phyloP scores from a whole-genome alignment of 2,888 invertebrate species.

The Phyllotreta cruciferae region DNA sequence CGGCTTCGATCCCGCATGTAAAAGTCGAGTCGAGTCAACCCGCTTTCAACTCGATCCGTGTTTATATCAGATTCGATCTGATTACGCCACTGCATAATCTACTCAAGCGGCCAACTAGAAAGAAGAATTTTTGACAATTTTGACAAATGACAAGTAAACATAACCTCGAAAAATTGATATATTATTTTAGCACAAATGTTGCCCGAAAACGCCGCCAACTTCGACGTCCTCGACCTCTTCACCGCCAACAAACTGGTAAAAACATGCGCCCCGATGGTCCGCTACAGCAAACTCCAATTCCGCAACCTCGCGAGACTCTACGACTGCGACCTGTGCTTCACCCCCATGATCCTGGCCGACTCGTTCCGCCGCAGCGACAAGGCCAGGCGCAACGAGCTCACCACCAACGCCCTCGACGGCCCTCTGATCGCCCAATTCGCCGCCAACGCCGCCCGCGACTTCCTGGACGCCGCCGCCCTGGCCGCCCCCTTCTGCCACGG shows the following conservation, averaged over 20 bases:
- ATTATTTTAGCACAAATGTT: background rate
- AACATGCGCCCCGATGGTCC: slow-evolving; percentile 95
- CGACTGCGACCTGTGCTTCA: slow-evolving; percentile 88
- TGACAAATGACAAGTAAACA: background rate
- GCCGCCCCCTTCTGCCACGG: slow-evolving; percentile 84
- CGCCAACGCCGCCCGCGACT: slow-evolving; percentile 81
- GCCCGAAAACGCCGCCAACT: slow-evolving; percentile 30
- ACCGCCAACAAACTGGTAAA: slow-evolving; percentile 69
- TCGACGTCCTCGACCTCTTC: slow-evolving; percentile 72
- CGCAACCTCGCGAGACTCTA: slow-evolving; percentile 78
- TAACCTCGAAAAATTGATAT: background rate
- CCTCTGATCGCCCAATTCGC: slow-evolving; percentile 96
- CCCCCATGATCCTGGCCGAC: slow-evolving; percentile 97
- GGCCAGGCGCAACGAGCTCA: slow-evolving; percentile 84
- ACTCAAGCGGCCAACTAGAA: too few species aligned
- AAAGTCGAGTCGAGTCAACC: too few species aligned
- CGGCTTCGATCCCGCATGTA: too few species aligned
- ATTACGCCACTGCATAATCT: too few species aligned
- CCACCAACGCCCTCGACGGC: slow-evolving; percentile 66
- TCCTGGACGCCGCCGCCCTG: slow-evolving; percentile 84
- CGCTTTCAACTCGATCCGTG: too few species aligned
- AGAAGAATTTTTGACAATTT: slow-evolving; percentile 7
- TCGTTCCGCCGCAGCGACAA: slow-evolving; percentile 89
- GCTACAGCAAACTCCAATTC: slow-evolving; percentile 87
- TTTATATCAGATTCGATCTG: too few species aligned